A percentile compares a stretch with the other conserved stretches of the same genome.
These are phyloP conservation scores for Okamejei kenojei DNA, from an alignment of 2,797 vertebrate species.

Conservation along the genomic window DNA sequence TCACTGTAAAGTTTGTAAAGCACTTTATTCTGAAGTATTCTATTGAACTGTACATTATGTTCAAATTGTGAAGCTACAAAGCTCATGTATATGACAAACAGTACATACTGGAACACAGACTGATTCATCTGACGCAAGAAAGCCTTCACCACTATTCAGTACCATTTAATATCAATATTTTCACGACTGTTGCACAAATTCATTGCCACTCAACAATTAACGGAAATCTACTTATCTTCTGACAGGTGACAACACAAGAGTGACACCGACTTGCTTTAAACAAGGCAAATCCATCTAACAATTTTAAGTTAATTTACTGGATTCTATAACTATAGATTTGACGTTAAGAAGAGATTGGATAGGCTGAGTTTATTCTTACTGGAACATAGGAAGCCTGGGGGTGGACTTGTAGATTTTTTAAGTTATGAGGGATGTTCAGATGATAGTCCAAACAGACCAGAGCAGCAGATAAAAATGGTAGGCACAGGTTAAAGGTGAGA, in stretches of 20 bases:
- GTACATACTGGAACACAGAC: not conserved
- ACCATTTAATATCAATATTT: constrained; percentile 4
- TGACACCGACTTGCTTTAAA: not conserved
- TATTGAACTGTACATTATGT: not conserved
- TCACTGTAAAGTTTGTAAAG: no score
- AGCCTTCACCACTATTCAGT: not conserved
- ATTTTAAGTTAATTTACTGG: not conserved
- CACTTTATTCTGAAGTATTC: not conserved
- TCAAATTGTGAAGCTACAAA: not conserved
- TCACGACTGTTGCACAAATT: not conserved
- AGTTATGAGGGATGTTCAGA: no score
- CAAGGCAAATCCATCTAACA: no score
- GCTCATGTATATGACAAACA: not conserved
- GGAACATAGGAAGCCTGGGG: no score
- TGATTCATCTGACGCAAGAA: not conserved
- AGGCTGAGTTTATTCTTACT: no score
- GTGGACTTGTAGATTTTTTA: no score
- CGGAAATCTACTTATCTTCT: not conserved
- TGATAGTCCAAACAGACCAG: no score
- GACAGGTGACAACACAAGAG: not conserved
- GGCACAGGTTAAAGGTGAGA: no score
- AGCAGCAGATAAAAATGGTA: no score
- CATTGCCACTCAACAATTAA: not conserved
- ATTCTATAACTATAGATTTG: no score
- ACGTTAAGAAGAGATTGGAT: not conserved